Percentiles rank a stretch among this genome's conserved stretches.
phyloP scores from a whole-genome alignment of 2,113 vertebrate genomes.

The Edolisoma coerulescens region DNA sequence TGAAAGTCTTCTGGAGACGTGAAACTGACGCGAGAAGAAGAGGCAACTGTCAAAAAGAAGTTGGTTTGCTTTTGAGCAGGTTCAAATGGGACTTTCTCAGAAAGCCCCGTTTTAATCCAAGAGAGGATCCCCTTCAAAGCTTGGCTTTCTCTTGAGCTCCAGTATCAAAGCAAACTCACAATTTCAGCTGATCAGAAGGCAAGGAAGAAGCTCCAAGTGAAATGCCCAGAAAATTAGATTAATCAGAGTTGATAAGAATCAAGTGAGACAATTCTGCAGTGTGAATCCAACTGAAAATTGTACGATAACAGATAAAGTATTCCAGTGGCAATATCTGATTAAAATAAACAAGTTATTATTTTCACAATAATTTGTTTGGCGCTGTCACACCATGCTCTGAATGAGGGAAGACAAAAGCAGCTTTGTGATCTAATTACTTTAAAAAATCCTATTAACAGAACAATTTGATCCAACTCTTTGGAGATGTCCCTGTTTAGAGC shows the following conservation, averaged over 20 bases:
- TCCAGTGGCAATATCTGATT: constrained; percentile 59
- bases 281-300: background rate
- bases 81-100: background rate
- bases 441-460: constrained; percentile 65
- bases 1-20: background rate
- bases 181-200: background rate
- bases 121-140: background rate
- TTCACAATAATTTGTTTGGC: constrained; percentile 68
- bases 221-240: constrained; percentile 43
- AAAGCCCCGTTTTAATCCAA: background rate
- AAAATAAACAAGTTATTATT: constrained; percentile 70
- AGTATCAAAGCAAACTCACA: background rate
- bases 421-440: constrained; percentile 65
- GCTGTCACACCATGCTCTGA: constrained; percentile 48
- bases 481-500: constrained; percentile 13
- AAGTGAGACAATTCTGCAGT: constrained; percentile 28
- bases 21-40: background rate
- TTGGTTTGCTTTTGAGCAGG: background rate
- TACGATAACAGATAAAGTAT: constrained; percentile 29
- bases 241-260: constrained; percentile 59
- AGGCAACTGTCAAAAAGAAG: background rate
- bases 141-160: background rate
- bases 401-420: constrained; percentile 63
- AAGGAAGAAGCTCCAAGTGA: background rate
- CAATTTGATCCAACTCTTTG: constrained; percentile 25